phyloP scores from a whole-genome alignment of 2,797 vertebrate species.

The Manis javanica region DNA sequence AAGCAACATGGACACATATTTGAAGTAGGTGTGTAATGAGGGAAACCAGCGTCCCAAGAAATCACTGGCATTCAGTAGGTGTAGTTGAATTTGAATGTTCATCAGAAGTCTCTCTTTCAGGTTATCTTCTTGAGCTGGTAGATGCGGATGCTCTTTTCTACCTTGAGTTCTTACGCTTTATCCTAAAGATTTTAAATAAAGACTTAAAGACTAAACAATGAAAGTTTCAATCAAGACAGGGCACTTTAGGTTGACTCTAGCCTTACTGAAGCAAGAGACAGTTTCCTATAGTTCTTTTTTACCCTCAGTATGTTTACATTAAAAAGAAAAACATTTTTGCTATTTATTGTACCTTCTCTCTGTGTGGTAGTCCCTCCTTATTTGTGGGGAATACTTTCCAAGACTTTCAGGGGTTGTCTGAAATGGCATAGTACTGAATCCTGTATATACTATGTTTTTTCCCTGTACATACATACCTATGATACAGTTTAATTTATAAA shows the following conservation, averaged over 20 bases:
- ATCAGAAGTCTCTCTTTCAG: neutral
- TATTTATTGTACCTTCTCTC: neutral
- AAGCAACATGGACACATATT: neutral
- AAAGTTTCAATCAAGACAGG: neutral
- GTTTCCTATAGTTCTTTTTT: neutral
- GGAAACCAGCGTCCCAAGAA: neutral
- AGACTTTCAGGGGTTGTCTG: neutral
- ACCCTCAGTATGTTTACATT: too few relatives aligned
- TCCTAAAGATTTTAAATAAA: conserved; percentile 38
- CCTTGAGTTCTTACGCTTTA: neutral
- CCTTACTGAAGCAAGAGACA: neutral
- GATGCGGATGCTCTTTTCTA: neutral
- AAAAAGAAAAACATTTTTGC: neutral
- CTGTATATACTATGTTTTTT: neutral
- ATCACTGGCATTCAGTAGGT: neutral
- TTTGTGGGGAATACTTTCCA: neutral
- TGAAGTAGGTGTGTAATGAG: neutral
- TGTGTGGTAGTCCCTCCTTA: neutral
- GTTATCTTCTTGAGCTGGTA: neutral
- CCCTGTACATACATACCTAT: neutral
- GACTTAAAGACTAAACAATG: neutral
- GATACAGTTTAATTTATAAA: neutral
- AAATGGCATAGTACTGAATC: neutral
- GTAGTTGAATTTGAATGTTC: neutral
- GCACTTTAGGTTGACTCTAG: neutral